A percentile compares a stretch with the other conserved stretches of the same genome.
phyloP scores from a whole-genome alignment of 2,113 vertebrate species.

The Mystacornis crossleyi region DNA sequence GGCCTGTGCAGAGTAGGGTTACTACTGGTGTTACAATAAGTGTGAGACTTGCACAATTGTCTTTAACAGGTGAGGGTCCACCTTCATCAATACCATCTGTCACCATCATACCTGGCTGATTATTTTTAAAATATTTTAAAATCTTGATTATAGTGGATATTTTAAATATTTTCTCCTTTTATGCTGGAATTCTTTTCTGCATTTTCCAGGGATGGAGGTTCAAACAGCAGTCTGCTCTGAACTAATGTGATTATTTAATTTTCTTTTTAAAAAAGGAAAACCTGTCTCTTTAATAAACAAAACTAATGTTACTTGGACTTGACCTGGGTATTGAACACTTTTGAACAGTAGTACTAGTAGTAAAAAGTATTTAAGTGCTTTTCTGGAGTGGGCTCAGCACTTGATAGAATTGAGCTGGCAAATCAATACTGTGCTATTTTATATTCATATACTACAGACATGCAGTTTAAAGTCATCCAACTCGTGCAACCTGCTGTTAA shows the following conservation, averaged over 20 bases:
- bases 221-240: background rate
- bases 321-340: background rate
- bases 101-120: background rate
- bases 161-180: background rate
- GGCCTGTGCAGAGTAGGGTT: background rate
- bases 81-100: fast-evolving
- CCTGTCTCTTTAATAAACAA: background rate
- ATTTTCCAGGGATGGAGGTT: background rate
- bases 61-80: background rate
- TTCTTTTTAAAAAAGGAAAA: background rate
- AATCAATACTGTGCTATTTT: conserved; percentile 5
- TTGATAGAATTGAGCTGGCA: background rate
- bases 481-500: background rate
- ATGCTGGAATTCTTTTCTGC: background rate
- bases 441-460: background rate
- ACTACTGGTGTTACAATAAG: background rate
- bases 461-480: conserved; percentile 13
- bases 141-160: background rate
- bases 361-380: background rate
- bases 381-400: conserved; percentile 27
- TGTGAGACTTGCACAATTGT: background rate
- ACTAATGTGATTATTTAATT: background rate
- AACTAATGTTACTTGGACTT: background rate
- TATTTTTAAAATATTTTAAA: background rate
- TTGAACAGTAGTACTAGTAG: background rate